Evolutionary conservation across 2,797 vertebrate genomes (phyloP).

Genomic region (Lepidocolaptes lacrymiger): DNA sequence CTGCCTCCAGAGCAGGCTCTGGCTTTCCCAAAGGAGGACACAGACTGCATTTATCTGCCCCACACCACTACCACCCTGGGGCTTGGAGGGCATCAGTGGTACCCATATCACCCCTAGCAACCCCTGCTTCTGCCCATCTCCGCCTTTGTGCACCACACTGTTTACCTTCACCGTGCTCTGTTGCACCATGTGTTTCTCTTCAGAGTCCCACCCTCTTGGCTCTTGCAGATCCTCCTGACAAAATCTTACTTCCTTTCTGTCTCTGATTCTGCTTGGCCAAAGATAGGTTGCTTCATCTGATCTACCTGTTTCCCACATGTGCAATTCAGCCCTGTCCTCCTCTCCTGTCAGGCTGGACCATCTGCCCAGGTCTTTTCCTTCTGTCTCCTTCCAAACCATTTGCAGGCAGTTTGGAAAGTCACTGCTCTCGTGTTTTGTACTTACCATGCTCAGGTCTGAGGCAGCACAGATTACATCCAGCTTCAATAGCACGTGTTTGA

Average conservation of each 20-base stretch:
- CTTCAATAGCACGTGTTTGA: neutral
- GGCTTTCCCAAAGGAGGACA: neutral
- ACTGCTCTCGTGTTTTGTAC: fast-evolving
- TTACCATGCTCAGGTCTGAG: neutral
- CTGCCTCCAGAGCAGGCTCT: neutral
- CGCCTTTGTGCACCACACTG: neutral
- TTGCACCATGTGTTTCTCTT: fast-evolving
- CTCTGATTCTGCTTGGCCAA: neutral
- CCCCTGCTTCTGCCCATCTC: neutral
- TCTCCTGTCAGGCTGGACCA: neutral
- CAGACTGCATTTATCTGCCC: neutral
- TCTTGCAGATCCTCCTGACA: neutral
- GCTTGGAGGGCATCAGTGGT: neutral
- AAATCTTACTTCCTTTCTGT: neutral
- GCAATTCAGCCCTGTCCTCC: neutral
- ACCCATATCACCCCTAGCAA: neutral
- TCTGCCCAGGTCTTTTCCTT: neutral
- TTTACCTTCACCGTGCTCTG: fast-evolving
- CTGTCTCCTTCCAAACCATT: neutral
- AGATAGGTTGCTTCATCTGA: neutral
- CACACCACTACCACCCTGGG: fast-evolving
- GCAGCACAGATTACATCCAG: neutral
- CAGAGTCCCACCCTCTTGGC: neutral
- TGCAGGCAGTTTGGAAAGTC: neutral
- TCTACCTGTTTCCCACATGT: neutral